Percentiles rank a stretch among this genome's conserved stretches.
Conservation (phyloP, 2,797 vertebrate species). For the Enteromius viviparus region DNA sequence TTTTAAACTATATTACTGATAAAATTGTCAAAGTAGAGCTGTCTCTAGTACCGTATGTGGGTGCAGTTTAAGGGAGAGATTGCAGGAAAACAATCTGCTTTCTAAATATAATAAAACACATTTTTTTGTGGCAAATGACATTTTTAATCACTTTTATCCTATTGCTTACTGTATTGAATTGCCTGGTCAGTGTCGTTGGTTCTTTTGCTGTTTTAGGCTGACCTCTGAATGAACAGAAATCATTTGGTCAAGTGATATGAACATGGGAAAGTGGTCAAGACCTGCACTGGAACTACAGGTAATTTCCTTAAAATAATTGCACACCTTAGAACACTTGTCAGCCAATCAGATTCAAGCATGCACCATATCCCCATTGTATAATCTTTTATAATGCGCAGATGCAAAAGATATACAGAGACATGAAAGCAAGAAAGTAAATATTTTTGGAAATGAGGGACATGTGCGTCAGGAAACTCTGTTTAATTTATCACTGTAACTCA, state of each 20-base stretch:
- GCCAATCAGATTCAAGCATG: background rate
- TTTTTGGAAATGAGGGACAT: background rate
- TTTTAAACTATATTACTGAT: background rate
- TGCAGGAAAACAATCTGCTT: background rate
- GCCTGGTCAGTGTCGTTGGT: background rate
- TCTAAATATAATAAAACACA: background rate
- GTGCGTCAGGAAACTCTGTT: background rate
- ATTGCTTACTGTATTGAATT: background rate
- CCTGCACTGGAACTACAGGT: no score
- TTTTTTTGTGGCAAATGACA: background rate
- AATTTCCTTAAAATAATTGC: background rate
- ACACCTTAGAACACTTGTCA: background rate
- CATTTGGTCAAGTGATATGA: background rate
- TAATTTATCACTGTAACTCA: constrained; percentile 23
- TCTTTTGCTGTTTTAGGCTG: background rate
- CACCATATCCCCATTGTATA: background rate
- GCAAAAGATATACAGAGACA: background rate
- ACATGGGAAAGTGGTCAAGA: background rate
- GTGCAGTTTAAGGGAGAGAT: background rate
- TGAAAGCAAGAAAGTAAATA: background rate
- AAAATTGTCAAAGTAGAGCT: background rate
- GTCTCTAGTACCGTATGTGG: background rate
- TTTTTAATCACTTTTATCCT: background rate
- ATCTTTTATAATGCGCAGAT: background rate
- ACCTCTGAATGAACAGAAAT: background rate